Percentiles rank a stretch among this genome's conserved stretches.
These are phyloP conservation scores for Alectoris magna DNA, from an alignment of 2,797 vertebrate species.

Conservation along the genomic window DNA sequence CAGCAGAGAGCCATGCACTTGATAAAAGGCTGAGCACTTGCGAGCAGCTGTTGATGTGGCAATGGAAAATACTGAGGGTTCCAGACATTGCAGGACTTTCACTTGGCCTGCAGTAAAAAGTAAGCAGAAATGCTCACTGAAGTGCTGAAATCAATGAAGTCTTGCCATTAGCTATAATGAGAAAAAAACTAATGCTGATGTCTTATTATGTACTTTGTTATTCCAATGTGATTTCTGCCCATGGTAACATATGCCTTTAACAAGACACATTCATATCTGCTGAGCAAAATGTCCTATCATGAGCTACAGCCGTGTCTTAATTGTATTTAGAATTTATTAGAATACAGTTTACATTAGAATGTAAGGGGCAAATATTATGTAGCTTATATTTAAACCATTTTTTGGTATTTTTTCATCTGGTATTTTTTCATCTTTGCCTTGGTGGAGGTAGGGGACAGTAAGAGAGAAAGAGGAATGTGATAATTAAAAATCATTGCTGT, in stretches of 20 bases:
- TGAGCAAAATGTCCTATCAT: background rate
- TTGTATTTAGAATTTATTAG: background rate
- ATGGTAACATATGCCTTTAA: background rate
- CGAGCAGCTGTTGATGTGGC: conserved; percentile 68
- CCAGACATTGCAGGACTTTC: conserved; percentile 61
- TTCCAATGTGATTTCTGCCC: background rate
- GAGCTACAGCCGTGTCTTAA: background rate
- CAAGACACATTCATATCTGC: background rate
- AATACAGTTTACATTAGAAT: background rate
- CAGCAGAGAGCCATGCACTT: background rate
- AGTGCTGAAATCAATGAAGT: conserved; percentile 27
- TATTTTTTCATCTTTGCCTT: background rate
- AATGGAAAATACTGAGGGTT: conserved; percentile 72
- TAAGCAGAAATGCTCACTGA: conserved; percentile 16
- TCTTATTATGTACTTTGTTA: background rate
- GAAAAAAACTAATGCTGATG: background rate
- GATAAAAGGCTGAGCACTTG: conserved; percentile 6
- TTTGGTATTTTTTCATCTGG: background rate
- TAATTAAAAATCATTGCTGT: background rate
- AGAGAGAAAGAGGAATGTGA: background rate
- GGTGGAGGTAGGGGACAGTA: background rate
- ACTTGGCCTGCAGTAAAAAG: conserved; percentile 51
- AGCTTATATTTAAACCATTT: background rate
- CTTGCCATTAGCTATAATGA: background rate
- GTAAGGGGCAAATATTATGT: background rate